Evolutionary conservation across 2,113 vertebrate genomes (phyloP).

Genomic region (Pycnonotus jocosus): DNA sequence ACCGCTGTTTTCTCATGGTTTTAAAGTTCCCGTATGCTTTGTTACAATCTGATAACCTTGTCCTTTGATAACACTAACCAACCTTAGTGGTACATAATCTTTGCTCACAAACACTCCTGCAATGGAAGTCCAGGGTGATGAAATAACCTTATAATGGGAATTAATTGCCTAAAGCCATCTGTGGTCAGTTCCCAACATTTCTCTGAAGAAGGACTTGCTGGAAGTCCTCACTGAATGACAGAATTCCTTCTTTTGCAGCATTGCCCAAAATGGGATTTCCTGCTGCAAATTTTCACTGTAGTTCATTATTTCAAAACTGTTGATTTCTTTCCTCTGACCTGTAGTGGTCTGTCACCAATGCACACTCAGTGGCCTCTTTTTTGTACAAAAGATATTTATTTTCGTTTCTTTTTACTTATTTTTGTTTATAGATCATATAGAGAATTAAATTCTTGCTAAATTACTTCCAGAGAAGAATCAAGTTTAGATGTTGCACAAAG

Average conservation of each 20-base stretch:
- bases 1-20: not conserved
- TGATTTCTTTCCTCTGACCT: not conserved
- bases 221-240: not conserved
- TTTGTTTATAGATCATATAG: not conserved
- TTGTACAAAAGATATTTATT: not conserved
- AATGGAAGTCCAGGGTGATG: not conserved
- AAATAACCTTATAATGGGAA: not conserved
- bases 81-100: not conserved
- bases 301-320: not conserved
- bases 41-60: not conserved
- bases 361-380: not conserved
- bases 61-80: not conserved
- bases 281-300: not conserved
- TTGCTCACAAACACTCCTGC: not conserved
- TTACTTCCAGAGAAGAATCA: not conserved
- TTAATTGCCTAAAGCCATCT: not conserved
- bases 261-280: not conserved
- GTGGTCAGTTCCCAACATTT: not conserved
- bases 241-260: not conserved
- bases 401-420: not conserved
- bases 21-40: not conserved
- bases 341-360: not conserved
- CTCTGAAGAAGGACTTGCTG: not conserved
- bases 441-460: not conserved
- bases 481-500: not conserved